Percentiles rank a stretch among this genome's conserved stretches.
Evolutionary conservation across 2,888 invertebrate species (phyloP).

Genomic region (Spisula solida): DNA sequence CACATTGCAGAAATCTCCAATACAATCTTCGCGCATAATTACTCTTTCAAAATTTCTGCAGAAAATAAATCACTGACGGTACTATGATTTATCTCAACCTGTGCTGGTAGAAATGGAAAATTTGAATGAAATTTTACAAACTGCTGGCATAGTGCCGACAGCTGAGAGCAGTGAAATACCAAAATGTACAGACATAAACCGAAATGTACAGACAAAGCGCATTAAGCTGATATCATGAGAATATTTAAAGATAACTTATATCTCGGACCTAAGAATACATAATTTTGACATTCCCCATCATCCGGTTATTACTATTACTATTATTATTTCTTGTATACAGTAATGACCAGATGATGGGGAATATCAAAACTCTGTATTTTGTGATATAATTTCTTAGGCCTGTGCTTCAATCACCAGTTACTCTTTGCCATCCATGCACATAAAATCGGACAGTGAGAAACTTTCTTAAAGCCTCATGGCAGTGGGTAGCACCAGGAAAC

Average conservation of each 20-base stretch:
- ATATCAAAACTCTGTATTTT: too few species aligned
- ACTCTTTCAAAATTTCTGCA: slow-evolving; percentile 9
- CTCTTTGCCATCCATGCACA: neutral
- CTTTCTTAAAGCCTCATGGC: too few species aligned
- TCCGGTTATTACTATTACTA: too few species aligned
- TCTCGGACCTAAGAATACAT: too few species aligned
- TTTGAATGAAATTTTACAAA: slow-evolving; percentile 7
- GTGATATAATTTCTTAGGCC: too few species aligned
- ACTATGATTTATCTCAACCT: neutral
- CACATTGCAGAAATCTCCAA: neutral
- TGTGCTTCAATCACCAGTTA: too few species aligned
- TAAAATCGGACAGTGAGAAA: neutral
- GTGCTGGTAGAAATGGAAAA: neutral
- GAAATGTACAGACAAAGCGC: neutral
- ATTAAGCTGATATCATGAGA: slow-evolving; percentile 11
- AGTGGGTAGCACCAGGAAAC: too few species aligned
- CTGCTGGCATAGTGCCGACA: neutral
- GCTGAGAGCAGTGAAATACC: neutral
- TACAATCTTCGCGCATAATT: neutral
- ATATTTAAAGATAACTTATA: neutral
- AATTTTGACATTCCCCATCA: too few species aligned
- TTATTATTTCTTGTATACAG: too few species aligned
- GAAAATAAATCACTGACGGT: neutral
- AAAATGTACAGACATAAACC: neutral
- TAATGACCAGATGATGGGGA: too few species aligned